phyloP scores from a whole-genome alignment of 92 coral and sea anemone genomes.

The Nematostella vectensis region DNA sequence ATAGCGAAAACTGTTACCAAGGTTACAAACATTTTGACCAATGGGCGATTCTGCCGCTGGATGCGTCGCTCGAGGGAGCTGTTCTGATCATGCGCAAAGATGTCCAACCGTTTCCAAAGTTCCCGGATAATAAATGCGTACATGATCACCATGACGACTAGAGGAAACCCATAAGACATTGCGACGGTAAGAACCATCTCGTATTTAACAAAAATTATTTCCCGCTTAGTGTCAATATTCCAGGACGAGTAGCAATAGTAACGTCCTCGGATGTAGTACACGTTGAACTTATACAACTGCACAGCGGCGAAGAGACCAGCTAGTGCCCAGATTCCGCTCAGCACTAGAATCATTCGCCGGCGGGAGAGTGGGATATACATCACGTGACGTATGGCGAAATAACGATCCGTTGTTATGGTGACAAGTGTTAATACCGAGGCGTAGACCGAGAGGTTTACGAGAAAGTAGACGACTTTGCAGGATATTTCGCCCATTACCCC shows the following conservation, averaged over 20 bases:
- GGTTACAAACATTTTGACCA: conserved; percentile 54
- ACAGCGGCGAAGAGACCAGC: conserved; percentile 3
- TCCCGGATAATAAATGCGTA: conserved; percentile 34
- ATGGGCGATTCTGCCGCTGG: conserved; percentile 40
- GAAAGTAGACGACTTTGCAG: conserved; percentile 22
- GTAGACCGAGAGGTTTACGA: conserved; percentile 17
- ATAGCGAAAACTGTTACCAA: conserved; percentile 47
- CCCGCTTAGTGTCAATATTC: conserved; percentile 11
- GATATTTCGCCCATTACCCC: conserved; percentile 11
- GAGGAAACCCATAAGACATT: conserved; percentile 44
- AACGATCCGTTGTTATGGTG: conserved; percentile 32
- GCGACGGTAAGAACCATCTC: conserved; percentile 26
- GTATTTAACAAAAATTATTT: conserved; percentile 1
- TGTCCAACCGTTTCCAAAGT: conserved; percentile 30
- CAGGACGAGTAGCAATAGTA: conserved; percentile 19
- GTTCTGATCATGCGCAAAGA: conserved; percentile 27
- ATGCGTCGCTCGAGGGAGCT: conserved; percentile 31
- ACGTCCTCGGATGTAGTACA: conserved; percentile 2
- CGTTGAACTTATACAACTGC: conserved; percentile 13
- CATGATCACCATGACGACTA: conserved; percentile 33
- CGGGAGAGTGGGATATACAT: conserved; percentile 14
- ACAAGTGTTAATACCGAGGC: conserved; percentile 24
- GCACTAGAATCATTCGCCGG: conserved; percentile 3
- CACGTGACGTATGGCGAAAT: conserved; percentile 25
- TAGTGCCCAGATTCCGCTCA: conserved; percentile 8